Base-by-base conservation (phyloP, 2,888 invertebrate species). In the Choristoneura rosaceana region DNA sequence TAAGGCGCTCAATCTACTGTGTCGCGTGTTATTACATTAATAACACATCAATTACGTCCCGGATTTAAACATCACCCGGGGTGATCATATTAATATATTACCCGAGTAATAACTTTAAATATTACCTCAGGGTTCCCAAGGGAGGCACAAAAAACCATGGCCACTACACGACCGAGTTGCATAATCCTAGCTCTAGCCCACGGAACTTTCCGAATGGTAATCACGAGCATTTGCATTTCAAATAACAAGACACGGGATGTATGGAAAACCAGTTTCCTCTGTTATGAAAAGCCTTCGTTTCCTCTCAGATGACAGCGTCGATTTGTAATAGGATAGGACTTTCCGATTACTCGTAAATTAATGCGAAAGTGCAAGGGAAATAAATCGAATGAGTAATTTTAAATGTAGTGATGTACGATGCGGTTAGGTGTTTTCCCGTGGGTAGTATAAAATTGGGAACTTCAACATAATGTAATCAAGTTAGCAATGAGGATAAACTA, bases 261-360 rank as follows among this genome's bases (percentile, higher is more conserved):
- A 66, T 66, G 65, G 41, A 34, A 66, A 66, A 66, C 65, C 65
- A 55, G 65, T 66, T 66, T 66, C 65, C 65, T 17, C 17, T 41
- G 41, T 55, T 38, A 66, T 15, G 55, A 55, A 66, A 66, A 15
- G 52, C 38, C 14, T 66, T 14, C 41, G 65, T 55, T 66, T 55
- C 65, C 65, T 50, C 33, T n/a, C 33, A 34, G 25, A 62, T 45
- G 62, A 47, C 63, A 47, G 45, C 8, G 12, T 25, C 62, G n/a
- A 33, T 64, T 50, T 47, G 50, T 50, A 34, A 47, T 25, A 4
- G 17, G n/a, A 52, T 52, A 55, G 55, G 25, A 25, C 17, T 55
- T 55, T 55, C 12, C 55, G 4, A 25, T 4, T 4, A 25, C 4
- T 12, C 10, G 25, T 55, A 55, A 52, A 55, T 55, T 25, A 55